phyloP scores from a whole-genome alignment of 1,140 invertebrate species.

The Scaptomyza graminum region DNA sequence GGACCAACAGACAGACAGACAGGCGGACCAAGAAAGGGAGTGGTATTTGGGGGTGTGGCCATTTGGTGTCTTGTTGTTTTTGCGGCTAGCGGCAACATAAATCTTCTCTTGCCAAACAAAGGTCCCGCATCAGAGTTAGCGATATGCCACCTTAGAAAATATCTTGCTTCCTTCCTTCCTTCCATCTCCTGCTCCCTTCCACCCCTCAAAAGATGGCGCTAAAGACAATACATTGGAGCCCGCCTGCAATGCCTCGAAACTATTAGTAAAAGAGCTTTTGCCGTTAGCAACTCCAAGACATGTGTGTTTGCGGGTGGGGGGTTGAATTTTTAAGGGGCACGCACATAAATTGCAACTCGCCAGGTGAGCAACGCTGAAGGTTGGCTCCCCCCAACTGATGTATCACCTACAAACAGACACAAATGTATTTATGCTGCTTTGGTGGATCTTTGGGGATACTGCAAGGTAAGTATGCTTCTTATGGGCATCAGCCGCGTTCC shows the following conservation, averaged over 20 bases:
- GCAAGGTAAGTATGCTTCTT: constrained; percentile 46
- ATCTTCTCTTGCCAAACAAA: constrained; percentile 68
- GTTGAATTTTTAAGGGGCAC: constrained; percentile 64
- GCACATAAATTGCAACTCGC: constrained; percentile 73
- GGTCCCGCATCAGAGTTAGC: constrained; percentile 15
- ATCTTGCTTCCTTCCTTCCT: background rate
- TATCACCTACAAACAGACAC: constrained; percentile 73
- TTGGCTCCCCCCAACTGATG: constrained; percentile 44
- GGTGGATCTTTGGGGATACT: background rate
- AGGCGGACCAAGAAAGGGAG: constrained; percentile 6
- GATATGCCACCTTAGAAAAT: constrained; percentile 8
- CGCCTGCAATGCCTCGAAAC: constrained; percentile 50
- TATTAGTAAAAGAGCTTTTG: constrained; percentile 66
- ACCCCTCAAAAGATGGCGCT: constrained; percentile 18
- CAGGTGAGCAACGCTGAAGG: constrained; percentile 51
- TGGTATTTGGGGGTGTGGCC: constrained; percentile 16
- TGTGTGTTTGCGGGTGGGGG: constrained; percentile 44
- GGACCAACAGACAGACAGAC: constrained; percentile 21
- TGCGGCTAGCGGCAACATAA: constrained; percentile 65
- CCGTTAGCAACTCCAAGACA: constrained; percentile 10
- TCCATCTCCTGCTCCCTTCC: background rate
- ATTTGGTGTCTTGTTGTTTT: constrained; percentile 65
- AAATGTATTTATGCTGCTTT: constrained; percentile 75
- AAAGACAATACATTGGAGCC: constrained; percentile 40
- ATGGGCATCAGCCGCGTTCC: constrained; percentile 63